A percentile compares a stretch with the other conserved stretches of the same genome.
Evolutionary conservation across 2,113 vertebrate genomes (phyloP).

Genomic region (Gallinago undulata): DNA sequence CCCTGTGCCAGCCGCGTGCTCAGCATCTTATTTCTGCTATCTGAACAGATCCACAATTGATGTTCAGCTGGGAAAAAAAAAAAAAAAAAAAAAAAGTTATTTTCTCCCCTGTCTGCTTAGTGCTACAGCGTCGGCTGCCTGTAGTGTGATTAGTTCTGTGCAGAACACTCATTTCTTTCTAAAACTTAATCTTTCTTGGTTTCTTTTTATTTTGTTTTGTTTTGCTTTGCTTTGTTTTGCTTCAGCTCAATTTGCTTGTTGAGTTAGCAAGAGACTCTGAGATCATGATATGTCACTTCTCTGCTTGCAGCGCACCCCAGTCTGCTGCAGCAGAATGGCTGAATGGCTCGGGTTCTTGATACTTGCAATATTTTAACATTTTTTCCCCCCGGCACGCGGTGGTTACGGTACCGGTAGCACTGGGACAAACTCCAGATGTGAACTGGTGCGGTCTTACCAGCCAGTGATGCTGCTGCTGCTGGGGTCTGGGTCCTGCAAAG

Average conservation of each 20-base stretch:
- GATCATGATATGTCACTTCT: constrained; percentile 17
- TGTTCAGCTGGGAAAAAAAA: neutral
- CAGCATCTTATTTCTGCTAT: neutral
- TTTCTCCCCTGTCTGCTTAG: neutral
- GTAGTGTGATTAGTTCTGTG: neutral
- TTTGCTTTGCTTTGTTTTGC: constrained; percentile 27
- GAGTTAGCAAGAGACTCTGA: constrained; percentile 12
- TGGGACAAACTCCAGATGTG: neutral
- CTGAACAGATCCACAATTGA: neutral
- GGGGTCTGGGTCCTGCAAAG: neutral
- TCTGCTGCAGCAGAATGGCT: constrained; percentile 35
- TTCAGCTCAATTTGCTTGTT: constrained; percentile 22
- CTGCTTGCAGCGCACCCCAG: neutral
- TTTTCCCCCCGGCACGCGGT: neutral
- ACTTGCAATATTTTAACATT: constrained; percentile 29
- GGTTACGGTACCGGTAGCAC: neutral
- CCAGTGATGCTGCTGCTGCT: neutral
- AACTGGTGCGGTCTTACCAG: neutral
- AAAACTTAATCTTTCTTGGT: neutral
- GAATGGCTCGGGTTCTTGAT: neutral
- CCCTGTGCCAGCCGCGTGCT: neutral
- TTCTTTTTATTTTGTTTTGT: neutral
- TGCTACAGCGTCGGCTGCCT: neutral
- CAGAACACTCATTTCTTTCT: neutral
- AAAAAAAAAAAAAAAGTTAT: neutral